Conservation (phyloP, 2,888 invertebrate genomes). For the Archaeoteleia sp. region DNA sequence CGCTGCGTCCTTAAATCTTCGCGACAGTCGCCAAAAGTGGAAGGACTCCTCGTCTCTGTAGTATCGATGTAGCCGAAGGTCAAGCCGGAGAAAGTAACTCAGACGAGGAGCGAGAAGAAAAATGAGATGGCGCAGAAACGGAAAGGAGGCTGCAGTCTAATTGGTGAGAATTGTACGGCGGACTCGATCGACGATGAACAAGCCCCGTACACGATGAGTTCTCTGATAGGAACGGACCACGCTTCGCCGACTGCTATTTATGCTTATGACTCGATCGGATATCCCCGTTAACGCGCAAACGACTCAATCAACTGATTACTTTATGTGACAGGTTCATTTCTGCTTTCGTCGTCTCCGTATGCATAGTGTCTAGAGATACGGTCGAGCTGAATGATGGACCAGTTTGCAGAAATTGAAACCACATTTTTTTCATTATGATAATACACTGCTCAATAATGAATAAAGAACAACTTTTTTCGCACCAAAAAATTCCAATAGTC, state of each 20-base stretch:
- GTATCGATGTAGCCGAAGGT: slow-evolving; percentile 49
- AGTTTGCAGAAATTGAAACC: no score
- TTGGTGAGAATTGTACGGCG: slow-evolving; percentile 45
- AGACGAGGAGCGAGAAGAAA: slow-evolving; percentile 32
- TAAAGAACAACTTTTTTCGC: no score
- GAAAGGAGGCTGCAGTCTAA: slow-evolving; percentile 33
- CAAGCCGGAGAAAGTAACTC: slow-evolving; percentile 12
- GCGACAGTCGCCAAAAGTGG: slow-evolving; percentile 69
- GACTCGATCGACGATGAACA: slow-evolving; percentile 26
- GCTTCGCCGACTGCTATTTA: slow-evolving; percentile 40
- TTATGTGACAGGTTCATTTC: slow-evolving; percentile 45
- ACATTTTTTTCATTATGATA: no score
- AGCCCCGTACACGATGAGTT: slow-evolving; percentile 7
- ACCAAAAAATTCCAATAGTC: no score
- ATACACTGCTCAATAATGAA: no score
- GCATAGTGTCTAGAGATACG: no score
- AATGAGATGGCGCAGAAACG: slow-evolving; percentile 21
- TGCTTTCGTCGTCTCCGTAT: slow-evolving; percentile 27
- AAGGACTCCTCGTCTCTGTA: slow-evolving; percentile 59
- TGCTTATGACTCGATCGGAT: slow-evolving; percentile 38
- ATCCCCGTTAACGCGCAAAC: slow-evolving; percentile 25
- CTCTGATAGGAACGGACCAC: slow-evolving; percentile 30
- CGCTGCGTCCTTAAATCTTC: slow-evolving; percentile 63
- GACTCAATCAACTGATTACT: slow-evolving; percentile 44
- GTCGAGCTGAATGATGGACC: no score